Conservation (phyloP, 2,113 vertebrate genomes). For the Grantiella picta region DNA sequence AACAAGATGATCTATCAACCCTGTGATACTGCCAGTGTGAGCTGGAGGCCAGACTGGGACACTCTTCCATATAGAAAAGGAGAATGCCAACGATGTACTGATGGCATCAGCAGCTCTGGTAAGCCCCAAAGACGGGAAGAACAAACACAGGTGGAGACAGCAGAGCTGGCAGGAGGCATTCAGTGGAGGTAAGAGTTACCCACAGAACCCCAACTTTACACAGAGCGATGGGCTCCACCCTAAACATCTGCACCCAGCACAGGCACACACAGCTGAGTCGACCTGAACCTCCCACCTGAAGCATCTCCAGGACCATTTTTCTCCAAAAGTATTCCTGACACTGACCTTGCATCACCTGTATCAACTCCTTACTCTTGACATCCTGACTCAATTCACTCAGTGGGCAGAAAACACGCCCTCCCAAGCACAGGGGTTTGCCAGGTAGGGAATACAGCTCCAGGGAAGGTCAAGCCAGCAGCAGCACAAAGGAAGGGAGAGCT, state of each 20-base stretch:
- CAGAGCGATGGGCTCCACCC: not conserved
- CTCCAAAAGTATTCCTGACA: not conserved
- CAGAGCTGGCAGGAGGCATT: not conserved
- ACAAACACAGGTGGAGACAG: not conserved
- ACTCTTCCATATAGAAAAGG: not conserved
- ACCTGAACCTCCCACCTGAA: not conserved
- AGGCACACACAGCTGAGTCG: not conserved
- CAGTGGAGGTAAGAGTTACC: not conserved
- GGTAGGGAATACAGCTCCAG: not conserved
- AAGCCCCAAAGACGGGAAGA: not conserved
- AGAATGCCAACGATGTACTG: not conserved
- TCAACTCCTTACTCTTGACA: not conserved
- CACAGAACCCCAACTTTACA: not conserved
- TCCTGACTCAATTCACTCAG: not conserved
- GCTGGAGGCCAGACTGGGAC: not conserved
- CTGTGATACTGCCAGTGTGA: accelerated
- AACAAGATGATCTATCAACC: not conserved
- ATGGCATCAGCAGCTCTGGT: not conserved
- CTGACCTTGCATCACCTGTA: not conserved
- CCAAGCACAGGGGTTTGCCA: not conserved
- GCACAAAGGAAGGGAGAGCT: not conserved
- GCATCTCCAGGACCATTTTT: not conserved
- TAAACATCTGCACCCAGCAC: not conserved
- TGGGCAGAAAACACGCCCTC: not conserved
- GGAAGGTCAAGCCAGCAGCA: not conserved